These are phyloP conservation scores for Elysia chlorotica DNA, from an alignment of 1,140 invertebrate genomes.

Conservation along the genomic window DNA sequence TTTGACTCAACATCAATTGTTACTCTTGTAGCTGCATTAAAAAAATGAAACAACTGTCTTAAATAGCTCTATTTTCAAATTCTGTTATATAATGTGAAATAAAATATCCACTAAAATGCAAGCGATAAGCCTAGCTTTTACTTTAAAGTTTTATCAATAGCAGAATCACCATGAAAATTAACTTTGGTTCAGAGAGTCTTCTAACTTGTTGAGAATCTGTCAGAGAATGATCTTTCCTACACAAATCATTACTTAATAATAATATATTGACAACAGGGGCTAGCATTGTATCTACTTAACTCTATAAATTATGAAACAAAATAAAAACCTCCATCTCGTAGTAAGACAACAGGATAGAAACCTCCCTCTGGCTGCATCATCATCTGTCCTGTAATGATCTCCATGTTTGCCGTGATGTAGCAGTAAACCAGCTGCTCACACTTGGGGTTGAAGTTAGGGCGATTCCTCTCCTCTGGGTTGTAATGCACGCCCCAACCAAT, in stretches of 20 bases:
- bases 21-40: conserved; percentile 37
- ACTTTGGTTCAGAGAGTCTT: too few species aligned
- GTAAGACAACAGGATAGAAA: conserved; percentile 53
- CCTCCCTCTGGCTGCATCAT: conserved; percentile 59
- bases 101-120: too few species aligned
- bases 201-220: too few species aligned
- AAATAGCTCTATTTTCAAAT: too few species aligned
- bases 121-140: too few species aligned
- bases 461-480: conserved; percentile 34
- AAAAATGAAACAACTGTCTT: too few species aligned
- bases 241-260: too few species aligned
- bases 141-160: too few species aligned
- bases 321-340: conserved; percentile 45
- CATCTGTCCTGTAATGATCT: conserved; percentile 48
- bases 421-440: conserved; percentile 54
- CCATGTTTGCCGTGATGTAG: conserved; percentile 53
- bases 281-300: neutral
- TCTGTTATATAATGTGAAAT: too few species aligned
- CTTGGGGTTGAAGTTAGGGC: conserved; percentile 45
- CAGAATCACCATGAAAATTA: too few species aligned
- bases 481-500: conserved; percentile 58
- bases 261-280: too few species aligned
- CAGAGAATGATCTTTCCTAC: too few species aligned
- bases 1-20: conserved; percentile 43
- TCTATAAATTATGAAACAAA: neutral